Conservation (phyloP, 2,888 invertebrate species). For the Timema cristinae region DNA sequence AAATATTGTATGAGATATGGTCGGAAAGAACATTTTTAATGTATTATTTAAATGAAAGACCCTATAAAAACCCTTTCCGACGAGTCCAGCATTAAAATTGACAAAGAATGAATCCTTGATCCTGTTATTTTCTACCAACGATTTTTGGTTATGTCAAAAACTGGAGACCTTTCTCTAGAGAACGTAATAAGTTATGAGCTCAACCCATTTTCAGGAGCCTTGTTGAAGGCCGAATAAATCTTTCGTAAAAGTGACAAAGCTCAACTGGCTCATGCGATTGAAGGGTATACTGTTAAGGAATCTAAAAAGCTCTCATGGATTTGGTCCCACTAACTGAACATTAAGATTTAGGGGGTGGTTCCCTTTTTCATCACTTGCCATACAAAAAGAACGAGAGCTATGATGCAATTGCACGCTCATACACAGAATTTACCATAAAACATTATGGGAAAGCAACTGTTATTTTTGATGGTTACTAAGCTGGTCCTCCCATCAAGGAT, state of each 20-base stretch:
- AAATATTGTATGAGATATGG: neutral
- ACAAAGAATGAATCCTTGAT: neutral
- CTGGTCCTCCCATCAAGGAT: constrained; percentile 12
- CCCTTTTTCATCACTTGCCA: neutral
- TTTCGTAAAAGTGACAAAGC: neutral
- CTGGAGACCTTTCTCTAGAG: neutral
- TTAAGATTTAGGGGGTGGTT: neutral
- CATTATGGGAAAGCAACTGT: constrained; percentile 3
- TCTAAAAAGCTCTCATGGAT: neutral
- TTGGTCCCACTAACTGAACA: neutral
- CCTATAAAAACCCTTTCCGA: neutral
- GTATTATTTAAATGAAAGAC: neutral
- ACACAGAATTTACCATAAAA: neutral
- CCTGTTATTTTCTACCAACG: neutral
- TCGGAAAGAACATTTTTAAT: neutral
- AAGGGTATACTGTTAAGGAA: neutral
- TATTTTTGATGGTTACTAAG: neutral
- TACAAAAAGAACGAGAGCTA: neutral
- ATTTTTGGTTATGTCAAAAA: neutral
- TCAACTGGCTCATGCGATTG: neutral
- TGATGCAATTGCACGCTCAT: neutral
- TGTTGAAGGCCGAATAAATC: neutral
- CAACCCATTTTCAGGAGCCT: too few relatives aligned
- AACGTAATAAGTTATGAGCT: constrained; percentile 4
- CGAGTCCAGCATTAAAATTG: neutral